phyloP scores from a whole-genome alignment of 2,797 vertebrate genomes.

The Myotis pilosus region DNA sequence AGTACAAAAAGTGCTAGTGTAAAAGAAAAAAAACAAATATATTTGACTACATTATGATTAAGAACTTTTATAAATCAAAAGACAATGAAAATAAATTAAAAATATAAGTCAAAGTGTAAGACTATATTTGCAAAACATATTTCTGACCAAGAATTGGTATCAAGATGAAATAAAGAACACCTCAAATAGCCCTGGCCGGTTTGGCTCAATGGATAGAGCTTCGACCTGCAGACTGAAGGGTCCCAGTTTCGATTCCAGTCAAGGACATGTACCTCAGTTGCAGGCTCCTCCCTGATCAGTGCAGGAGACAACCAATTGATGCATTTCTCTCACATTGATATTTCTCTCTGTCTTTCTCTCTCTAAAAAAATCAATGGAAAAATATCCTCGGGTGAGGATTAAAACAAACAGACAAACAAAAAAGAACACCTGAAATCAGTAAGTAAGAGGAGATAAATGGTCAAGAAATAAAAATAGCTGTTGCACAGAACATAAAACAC shows the following conservation, averaged over 20 bases:
- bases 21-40: background rate
- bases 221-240: no score
- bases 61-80: slow-evolving; percentile 19
- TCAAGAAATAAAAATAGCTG: background rate
- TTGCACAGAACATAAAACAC: background rate
- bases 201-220: no score
- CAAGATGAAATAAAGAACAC: background rate
- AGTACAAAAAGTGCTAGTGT: background rate
- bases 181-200: background rate
- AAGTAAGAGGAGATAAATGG: background rate
- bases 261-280: no score
- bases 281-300: no score
- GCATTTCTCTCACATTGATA: no score
- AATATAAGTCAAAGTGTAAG: slow-evolving; percentile 16
- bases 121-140: background rate
- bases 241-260: no score
- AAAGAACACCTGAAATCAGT: background rate
- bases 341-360: no score
- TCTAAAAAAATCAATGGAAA: no score
- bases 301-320: no score
- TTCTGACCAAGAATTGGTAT: background rate
- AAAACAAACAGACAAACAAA: no score
- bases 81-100: background rate
- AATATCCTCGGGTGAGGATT: no score
- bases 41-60: slow-evolving; percentile 29